Evolutionary conservation across 2,113 vertebrate species (phyloP).

Genomic region (Piprites chloris): DNA sequence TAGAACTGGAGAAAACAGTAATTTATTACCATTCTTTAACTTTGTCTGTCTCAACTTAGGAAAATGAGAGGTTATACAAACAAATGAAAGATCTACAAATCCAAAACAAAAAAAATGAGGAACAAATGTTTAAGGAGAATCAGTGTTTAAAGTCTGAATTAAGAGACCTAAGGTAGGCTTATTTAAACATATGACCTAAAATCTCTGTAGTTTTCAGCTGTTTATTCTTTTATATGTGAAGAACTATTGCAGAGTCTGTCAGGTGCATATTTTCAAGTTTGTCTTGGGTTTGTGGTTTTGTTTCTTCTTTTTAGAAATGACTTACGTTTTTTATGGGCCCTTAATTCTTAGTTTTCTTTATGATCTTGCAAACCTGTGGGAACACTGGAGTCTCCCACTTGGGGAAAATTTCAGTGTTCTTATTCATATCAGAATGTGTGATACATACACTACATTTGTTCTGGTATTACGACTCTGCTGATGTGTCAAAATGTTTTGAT

Average conservation of each 20-base stretch:
- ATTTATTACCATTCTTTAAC: neutral
- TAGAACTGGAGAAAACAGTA: neutral
- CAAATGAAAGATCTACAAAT: slow-evolving; percentile 87
- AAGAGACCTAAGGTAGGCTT: slow-evolving; percentile 76
- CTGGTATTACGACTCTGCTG: neutral
- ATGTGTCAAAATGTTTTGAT: neutral
- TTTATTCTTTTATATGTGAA: neutral
- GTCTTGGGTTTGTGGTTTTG: neutral
- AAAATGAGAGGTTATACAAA: slow-evolving; percentile 89
- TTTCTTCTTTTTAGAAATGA: neutral
- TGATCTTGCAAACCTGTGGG: neutral
- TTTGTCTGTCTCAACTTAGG: slow-evolving; percentile 71
- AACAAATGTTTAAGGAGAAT: slow-evolving; percentile 91
- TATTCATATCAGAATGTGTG: neutral
- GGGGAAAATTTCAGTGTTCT: neutral
- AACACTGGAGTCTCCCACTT: neutral
- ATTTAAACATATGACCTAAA: neutral
- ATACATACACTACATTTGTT: neutral
- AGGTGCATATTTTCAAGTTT: neutral
- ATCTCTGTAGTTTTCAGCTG: neutral
- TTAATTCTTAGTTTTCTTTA: neutral
- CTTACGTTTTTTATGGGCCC: neutral
- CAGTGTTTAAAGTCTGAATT: slow-evolving; percentile 83
- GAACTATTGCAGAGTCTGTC: neutral
- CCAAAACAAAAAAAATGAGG: slow-evolving; percentile 84